Percentiles rank a stretch among this genome's conserved stretches.
These are phyloP conservation scores for Aldabrachelys gigantea DNA, from an alignment of 2,113 vertebrate genomes.

Conservation along the genomic window DNA sequence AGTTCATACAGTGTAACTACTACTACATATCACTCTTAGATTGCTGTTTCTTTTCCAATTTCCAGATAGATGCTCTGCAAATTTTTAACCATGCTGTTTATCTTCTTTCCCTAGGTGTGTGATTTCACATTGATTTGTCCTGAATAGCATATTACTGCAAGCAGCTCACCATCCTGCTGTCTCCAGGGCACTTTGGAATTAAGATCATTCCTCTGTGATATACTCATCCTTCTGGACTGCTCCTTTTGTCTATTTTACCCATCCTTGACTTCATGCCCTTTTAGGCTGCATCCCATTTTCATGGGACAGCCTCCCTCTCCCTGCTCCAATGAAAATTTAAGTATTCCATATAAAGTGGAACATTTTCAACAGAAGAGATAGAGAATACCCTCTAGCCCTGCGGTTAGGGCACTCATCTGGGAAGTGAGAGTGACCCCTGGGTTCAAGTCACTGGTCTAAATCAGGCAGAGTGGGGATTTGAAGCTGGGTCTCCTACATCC, in stretches of 20 bases:
- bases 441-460: not conserved
- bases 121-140: not conserved
- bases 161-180: not conserved
- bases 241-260: not conserved
- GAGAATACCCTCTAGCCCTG: not conserved
- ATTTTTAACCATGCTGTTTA: not conserved
- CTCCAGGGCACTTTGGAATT: not conserved
- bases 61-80: constrained; percentile 19
- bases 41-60: constrained; percentile 1
- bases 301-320: constrained; percentile 22
- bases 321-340: not conserved
- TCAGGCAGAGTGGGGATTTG: not conserved
- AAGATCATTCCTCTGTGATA: not conserved
- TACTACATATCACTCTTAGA: not conserved
- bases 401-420: not conserved
- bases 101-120: not conserved
- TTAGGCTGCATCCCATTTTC: not conserved
- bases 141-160: not conserved
- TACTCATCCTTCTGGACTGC: not conserved
- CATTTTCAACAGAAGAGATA: not conserved
- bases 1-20: constrained; percentile 12
- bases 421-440: not conserved
- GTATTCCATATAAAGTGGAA: not conserved
- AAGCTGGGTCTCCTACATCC: not conserved
- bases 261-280: not conserved